Evolutionary conservation across 2,113 vertebrate genomes (phyloP), one percentile per base, ranked within the genome.

Genomic region (Pyrgilauda ruficollis): DNA sequence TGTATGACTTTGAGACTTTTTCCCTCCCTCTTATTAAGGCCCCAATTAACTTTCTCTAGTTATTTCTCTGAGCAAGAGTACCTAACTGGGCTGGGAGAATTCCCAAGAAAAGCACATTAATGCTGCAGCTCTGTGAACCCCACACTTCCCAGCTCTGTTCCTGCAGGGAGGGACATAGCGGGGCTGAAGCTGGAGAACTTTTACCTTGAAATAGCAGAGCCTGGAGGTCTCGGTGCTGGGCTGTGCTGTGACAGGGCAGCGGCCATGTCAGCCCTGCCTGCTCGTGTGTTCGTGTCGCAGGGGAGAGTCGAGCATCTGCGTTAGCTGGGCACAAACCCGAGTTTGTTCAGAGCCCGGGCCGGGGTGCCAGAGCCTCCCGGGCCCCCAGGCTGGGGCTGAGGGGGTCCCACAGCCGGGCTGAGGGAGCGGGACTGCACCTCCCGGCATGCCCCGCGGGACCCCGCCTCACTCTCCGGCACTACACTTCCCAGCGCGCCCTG

Each of bases 141-240:
- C 15, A 1, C 44, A 1, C 0, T 15, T 31, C 56, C n/a, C 55
- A 8, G 44, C 64, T 53, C 31, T 7, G 28, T n/a, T 15, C 2
- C 68, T 20, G 28, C 39, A 8, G 1, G n/a, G 18, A 23, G 16
- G 5, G 28, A 27, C 26, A 3, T 0, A 6, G 33, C 0, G 1
- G 18, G 1, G 19, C 2, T 46, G 37, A 22, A 37, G 46, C 20
- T 15, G 50, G 7, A 2, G 7, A 37, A 33, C 53, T 76, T 90
- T 52, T 33, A 63, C 46, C 70, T 63, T 16, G 67, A 33, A 59
- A 13, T 1, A 59, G 27, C 18, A 3, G 82, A 75, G 31, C 46
- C 50, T 15, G 30, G 11, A 3, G 12, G 17, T 50, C 50, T 49
- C 39, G 11, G 3, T 15, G 62, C 39, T 9, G n/a, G 28, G 33